A percentile compares a stretch with the other conserved stretches of the same genome.
Conservation (phyloP, 2,888 invertebrate species). For the Coecobrya sp. region DNA sequence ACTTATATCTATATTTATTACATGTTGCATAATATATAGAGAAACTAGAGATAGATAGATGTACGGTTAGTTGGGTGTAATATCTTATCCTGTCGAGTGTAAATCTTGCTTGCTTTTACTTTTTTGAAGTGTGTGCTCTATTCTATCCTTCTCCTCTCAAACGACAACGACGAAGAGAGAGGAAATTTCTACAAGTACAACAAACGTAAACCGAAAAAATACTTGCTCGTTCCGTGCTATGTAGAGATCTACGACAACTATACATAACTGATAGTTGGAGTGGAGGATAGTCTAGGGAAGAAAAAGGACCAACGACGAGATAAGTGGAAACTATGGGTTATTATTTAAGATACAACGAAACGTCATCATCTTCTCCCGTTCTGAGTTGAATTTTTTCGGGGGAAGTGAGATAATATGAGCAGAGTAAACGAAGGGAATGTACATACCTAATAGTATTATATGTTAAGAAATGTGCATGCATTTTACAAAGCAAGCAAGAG, state of each 20-base stretch:
- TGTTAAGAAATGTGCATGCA: no score
- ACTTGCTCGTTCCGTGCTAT: not conserved
- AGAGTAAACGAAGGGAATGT: constrained; percentile 6
- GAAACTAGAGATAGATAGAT: constrained; percentile 79
- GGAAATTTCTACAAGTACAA: no score
- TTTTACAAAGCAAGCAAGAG: not conserved
- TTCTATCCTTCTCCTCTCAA: constrained; percentile 66
- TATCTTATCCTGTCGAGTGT: constrained; percentile 81
- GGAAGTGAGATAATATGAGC: constrained; percentile 67
- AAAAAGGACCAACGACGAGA: not conserved
- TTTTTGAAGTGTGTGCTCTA: constrained; percentile 76
- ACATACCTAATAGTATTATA: not conserved
- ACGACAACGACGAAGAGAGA: constrained; percentile 16
- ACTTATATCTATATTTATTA: constrained; percentile 74
- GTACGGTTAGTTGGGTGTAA: constrained; percentile 74
- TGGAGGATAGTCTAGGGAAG: not conserved
- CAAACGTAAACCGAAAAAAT: not conserved
- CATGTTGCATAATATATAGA: constrained; percentile 76
- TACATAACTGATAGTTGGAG: no score
- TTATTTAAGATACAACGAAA: constrained; percentile 70
- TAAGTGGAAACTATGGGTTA: constrained; percentile 5
- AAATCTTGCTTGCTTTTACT: constrained; percentile 81
- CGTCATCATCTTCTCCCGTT: constrained; percentile 54
- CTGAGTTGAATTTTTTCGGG: constrained; percentile 61
- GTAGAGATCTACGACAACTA: no score